Evolutionary conservation across 2,113 vertebrate genomes (phyloP), one percentile per base, ranked within the genome.

Genomic region (Atherinomorus stipes): DNA sequence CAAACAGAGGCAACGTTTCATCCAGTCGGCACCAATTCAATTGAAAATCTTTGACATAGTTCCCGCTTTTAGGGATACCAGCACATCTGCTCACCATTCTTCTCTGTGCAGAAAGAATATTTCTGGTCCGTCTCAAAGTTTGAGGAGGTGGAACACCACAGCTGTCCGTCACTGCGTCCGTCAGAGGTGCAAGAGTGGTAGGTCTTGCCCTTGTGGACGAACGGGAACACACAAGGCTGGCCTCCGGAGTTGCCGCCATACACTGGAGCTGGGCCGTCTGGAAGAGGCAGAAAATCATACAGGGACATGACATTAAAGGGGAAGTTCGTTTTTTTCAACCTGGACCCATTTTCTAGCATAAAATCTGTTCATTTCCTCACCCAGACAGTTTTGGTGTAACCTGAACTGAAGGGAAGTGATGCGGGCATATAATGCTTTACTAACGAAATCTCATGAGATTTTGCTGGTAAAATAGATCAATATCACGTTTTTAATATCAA

Each of bases 141-240:
- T 1, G 96, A 97, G 26, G 96, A 95, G 4, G 96, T 99, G 83
- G 96, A 97, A 81, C 98, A 99, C 98, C 98, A 99, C 40, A 97
- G 93, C 82, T 96, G 95, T 1, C 96, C 96, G 16, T 99, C 97
- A 0, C 88, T 90, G 28, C 95, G 96, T 21, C 93, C 94, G 2
- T 98, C 97, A 0, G 94, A 95, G 64, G 95, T 99, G 53, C 98
- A 99, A 2, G 96, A 96, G 66, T 98, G 96, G 93, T 97, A 89
- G 6, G 96, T 98, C 63, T 95, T 95, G 4, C 95, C 96, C 0
- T 93, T 95, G 1, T 90, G 83, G n/a, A 95, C 95, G 76, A 99
- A 99, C 0, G 98, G 98, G 84, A 99, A 94, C 60, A 95, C 94
- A 31, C 98, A 99, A 0, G 97, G 93, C 28, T 95, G 95, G 42